These are phyloP conservation scores for Phalangium opilio DNA, from an alignment of 2,888 invertebrate genomes.

Conservation along the genomic window DNA sequence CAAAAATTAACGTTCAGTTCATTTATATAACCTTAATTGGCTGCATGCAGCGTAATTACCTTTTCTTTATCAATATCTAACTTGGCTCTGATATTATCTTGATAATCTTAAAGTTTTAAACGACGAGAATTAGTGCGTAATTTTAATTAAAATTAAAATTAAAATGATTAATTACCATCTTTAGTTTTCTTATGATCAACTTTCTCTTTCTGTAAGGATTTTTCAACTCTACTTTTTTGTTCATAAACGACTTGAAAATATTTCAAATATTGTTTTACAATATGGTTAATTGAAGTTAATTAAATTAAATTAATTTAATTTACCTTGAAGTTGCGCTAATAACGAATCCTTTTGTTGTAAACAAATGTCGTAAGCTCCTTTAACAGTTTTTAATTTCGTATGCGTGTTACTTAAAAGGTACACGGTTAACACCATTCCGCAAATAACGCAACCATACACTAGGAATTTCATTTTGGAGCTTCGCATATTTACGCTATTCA, in stretches of 20 bases:
- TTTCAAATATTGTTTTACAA: too few species aligned
- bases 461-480: background rate
- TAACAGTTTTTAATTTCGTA: background rate
- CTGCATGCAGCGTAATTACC: too few species aligned
- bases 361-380: background rate
- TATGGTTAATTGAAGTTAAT: too few species aligned
- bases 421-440: background rate
- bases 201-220: conserved; percentile 17
- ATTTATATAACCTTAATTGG: too few species aligned
- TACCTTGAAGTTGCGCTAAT: conserved; percentile 1
- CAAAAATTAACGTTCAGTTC: too few species aligned
- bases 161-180: conserved; percentile 14
- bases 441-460: background rate
- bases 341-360: background rate
- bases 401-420: background rate
- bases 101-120: too few species aligned
- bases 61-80: too few species aligned
- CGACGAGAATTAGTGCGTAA: too few species aligned
- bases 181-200: conserved; percentile 15
- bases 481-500: background rate
- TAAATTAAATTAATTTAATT: background rate
- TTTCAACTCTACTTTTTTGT: conserved; percentile 17
- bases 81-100: too few species aligned
- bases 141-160: too few species aligned
- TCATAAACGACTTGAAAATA: conserved; percentile 14